Evolutionary conservation across 2,113 vertebrate genomes (phyloP), one percentile per base, ranked within the genome.

Genomic region (Psammodynastes pulverulentus): DNA sequence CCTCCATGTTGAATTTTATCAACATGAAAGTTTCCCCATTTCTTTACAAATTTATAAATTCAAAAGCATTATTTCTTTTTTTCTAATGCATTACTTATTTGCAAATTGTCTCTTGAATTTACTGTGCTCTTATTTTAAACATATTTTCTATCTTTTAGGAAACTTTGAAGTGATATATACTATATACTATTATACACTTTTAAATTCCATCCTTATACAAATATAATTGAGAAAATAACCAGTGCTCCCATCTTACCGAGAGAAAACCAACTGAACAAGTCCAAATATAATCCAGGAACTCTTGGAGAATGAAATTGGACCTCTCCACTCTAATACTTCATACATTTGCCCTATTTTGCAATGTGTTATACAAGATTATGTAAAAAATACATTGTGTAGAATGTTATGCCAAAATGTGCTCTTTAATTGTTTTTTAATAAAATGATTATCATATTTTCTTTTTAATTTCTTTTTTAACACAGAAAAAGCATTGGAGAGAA

Each of bases 401-500:
- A 39, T 62, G 92, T 93, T 95, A 95, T 94, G 43, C 95, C 92
- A 95, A 97, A 97, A 96, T 93, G 86, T 54, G 93, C 86, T 93
- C 54, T 95, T 97, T 97, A 95, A 95, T 94, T 91, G 58, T 96
- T 17, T 39, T 84, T 95, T 94, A 91, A 93, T 96, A 96, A 91
- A 94, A 92, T 91, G 54, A 49, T 52, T 34, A 12, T 2, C 48
- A 49, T 49, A 48, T 53, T 93, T 93, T 92, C 39, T 52, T 87
- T 90, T 54, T 29, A 51, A 13, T 45, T 43, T 46, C 1, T 86
- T 48, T 58, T 91, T 46, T 46, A 89, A 91, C n/a, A 92, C 45
- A 53, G 84, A 85, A 86, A 67, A 43, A 45, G 21, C 43, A 87
- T 26, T 52, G 87, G 86, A 67, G 87, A 53, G 24, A 90, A 79